These are phyloP conservation scores for Ceratina japonica DNA, from an alignment of 1,140 invertebrate genomes.

Conservation along the genomic window DNA sequence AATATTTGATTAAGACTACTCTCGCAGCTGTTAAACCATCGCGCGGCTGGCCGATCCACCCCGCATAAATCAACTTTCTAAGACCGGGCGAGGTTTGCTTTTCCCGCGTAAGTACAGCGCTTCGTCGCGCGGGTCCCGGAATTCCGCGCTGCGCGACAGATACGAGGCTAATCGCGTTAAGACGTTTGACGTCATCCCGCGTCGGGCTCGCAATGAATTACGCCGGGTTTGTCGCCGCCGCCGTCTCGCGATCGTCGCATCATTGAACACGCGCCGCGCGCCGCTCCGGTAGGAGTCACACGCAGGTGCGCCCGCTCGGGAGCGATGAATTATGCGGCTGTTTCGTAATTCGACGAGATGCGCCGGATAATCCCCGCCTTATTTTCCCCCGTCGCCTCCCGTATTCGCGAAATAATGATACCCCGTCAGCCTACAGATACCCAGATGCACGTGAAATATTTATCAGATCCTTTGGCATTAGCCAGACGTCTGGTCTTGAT, in stretches of 20 bases:
- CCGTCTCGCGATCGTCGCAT: background rate
- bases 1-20: conserved; percentile 29
- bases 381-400: background rate
- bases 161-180: background rate
- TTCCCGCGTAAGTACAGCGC: background rate
- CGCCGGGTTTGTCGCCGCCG: background rate
- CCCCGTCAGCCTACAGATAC: background rate
- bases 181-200: conserved; percentile 21
- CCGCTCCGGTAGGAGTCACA: background rate
- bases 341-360: conserved; percentile 17
- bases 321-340: conserved; percentile 22
- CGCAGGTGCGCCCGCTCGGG: conserved; percentile 2
- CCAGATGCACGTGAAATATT: background rate
- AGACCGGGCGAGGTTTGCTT: background rate
- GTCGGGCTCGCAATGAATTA: conserved; percentile 23
- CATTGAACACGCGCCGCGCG: conserved; percentile 22
- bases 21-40: background rate
- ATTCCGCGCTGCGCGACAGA: background rate
- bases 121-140: background rate
- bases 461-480: background rate
- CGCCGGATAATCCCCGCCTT: background rate
- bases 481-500: background rate
- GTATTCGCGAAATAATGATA: background rate
- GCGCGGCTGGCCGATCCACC: background rate
- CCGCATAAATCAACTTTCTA: conserved; percentile 10